Percentiles rank a stretch among this genome's conserved stretches.
Conservation (phyloP, 2,113 vertebrate genomes). For the Paramormyrops kingsleyae region DNA sequence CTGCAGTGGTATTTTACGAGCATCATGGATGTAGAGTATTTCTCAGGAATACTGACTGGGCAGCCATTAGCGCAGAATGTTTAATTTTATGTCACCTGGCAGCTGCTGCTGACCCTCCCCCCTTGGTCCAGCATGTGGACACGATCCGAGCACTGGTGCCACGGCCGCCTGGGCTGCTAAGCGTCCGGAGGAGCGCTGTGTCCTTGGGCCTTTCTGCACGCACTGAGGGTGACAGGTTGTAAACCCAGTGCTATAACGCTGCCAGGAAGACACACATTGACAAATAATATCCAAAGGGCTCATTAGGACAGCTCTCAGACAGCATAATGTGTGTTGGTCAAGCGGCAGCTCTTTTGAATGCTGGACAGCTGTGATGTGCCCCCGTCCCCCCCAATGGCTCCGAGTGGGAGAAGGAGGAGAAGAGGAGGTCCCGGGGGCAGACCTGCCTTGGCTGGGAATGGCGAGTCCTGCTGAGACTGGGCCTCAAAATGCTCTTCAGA, state of each 20-base stretch:
- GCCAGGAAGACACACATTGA: not conserved
- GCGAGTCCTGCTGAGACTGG: not conserved
- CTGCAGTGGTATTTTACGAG: not conserved
- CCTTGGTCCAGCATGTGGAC: not conserved
- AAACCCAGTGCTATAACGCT: not conserved
- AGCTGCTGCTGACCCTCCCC: not conserved
- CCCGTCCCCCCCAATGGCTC: not conserved
- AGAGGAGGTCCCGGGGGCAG: not conserved
- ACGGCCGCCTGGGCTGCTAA: not conserved
- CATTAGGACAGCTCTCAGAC: not conserved
- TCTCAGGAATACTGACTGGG: not conserved
- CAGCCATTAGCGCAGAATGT: not conserved
- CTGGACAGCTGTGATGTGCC: not conserved
- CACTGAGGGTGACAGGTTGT: not conserved
- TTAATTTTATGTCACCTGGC: slow-evolving; percentile 1
- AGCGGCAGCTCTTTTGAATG: slow-evolving; percentile 2
- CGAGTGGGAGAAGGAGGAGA: not conserved
- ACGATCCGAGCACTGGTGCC: not conserved
- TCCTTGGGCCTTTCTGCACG: not conserved
- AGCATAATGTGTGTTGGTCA: not conserved
- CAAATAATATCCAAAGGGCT: slow-evolving; percentile 14
- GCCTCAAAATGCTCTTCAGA: slow-evolving; percentile 18
- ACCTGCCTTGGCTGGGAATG: not conserved
- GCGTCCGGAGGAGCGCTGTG: not conserved
- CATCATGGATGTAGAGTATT: not conserved